Evolutionary conservation across 2,113 vertebrate species (phyloP).

Genomic region (Engraulis encrasicolus): DNA sequence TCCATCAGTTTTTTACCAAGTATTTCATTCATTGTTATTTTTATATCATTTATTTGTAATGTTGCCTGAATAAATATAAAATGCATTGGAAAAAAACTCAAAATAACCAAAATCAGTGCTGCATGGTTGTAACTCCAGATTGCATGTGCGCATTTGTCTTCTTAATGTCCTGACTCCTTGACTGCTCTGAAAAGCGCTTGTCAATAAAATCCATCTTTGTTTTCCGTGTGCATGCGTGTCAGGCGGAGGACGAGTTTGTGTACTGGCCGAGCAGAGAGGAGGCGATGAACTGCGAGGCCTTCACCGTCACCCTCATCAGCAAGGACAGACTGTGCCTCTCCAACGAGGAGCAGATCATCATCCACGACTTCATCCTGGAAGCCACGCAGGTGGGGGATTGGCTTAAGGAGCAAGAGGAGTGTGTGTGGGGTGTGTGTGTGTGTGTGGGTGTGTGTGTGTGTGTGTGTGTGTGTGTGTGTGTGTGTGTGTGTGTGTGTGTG

Average conservation of each 20-base stretch:
- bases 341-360: slow-evolving; percentile 93
- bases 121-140: no score
- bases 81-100: no score
- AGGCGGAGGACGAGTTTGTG: slow-evolving; percentile 96
- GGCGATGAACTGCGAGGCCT: slow-evolving; percentile 96
- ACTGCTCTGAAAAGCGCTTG: background rate
- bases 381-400: slow-evolving; percentile 85
- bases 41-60: no score
- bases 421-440: no score
- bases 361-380: slow-evolving; percentile 96
- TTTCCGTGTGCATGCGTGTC: slow-evolving; percentile 29
- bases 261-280: slow-evolving; percentile 96
- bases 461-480: slow-evolving; percentile 2
- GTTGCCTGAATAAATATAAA: no score
- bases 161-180: no score
- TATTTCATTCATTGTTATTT: no score
- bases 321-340: slow-evolving; percentile 93
- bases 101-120: no score
- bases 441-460: no score
- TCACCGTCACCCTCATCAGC: slow-evolving; percentile 95
- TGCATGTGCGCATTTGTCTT: no score
- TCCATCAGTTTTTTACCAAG: no score
- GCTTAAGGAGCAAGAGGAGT: background rate
- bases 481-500: background rate
- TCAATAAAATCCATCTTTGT: background rate